phyloP scores from a whole-genome alignment of 1,140 invertebrate species.

The Drosophila parabipectinata region DNA sequence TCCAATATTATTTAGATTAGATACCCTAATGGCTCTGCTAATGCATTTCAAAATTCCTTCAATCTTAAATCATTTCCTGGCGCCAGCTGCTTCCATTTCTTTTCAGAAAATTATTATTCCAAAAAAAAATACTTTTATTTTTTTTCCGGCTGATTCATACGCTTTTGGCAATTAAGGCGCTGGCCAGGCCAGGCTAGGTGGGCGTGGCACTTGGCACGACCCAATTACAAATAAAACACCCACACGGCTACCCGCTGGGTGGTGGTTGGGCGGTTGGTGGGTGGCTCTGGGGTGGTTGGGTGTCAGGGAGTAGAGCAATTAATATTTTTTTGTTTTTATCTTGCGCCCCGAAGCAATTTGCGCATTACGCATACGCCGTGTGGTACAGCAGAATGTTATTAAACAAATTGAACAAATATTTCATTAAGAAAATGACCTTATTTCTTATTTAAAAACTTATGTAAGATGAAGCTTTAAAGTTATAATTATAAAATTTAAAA shows the following conservation, averaged over 20 bases:
- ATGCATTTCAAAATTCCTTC: too few relatives aligned
- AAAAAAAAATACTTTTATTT: neutral
- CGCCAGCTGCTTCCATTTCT: neutral
- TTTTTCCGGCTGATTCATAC: conserved; percentile 13
- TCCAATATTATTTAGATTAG: too few relatives aligned
- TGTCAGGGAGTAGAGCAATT: conserved; percentile 16
- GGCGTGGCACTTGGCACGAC: conserved; percentile 39
- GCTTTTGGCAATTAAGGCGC: conserved; percentile 15
- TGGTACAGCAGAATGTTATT: conserved; percentile 56
- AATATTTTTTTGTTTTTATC: conserved; percentile 21
- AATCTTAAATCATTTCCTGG: neutral
- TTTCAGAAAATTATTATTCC: neutral
- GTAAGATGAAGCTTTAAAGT: too few relatives aligned
- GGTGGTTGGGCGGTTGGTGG: neutral
- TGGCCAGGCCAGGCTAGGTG: neutral
- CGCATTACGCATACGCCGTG: conserved; percentile 43
- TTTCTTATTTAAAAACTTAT: too few relatives aligned
- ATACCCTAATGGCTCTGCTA: too few relatives aligned
- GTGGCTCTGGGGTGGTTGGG: neutral
- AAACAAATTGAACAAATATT: conserved; percentile 38
- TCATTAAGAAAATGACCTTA: neutral
- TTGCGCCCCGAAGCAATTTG: conserved; percentile 9
- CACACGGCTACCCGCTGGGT: conserved; percentile 14
- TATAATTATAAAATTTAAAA: too few relatives aligned
- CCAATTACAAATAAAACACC: conserved; percentile 38